phyloP scores from a whole-genome alignment of 2,113 vertebrate genomes.

The Apistogramma diplotaenia region DNA sequence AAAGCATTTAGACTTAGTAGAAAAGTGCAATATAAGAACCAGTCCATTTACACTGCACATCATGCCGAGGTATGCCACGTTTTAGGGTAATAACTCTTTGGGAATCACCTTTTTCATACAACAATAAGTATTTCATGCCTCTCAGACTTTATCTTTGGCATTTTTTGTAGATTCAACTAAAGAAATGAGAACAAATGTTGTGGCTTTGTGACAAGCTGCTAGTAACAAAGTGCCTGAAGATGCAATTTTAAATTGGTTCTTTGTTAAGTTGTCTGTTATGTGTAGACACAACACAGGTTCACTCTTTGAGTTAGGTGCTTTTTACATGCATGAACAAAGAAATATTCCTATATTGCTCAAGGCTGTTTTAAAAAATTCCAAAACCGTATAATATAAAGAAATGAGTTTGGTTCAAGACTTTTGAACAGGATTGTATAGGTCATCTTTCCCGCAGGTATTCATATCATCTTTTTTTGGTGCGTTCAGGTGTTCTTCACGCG shows the following conservation, averaged over 20 bases:
- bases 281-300: neutral
- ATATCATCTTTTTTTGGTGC: constrained; percentile 11
- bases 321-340: neutral
- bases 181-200: neutral
- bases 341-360: too few relatives aligned
- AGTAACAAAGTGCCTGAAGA: neutral
- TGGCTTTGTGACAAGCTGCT: neutral
- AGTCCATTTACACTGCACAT: neutral
- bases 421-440: neutral
- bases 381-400: neutral
- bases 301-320: neutral
- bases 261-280: neutral
- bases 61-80: neutral
- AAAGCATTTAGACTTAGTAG: too few relatives aligned
- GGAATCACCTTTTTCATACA: neutral
- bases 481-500: constrained; percentile 89
- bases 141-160: neutral
- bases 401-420: neutral
- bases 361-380: neutral
- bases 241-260: neutral
- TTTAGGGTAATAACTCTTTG: neutral
- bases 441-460: neutral
- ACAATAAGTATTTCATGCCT: neutral
- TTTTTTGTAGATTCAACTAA: neutral
- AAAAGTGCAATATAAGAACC: too few relatives aligned